Conservation (phyloP, 2,113 vertebrate genomes). For the Petaurus breviceps region DNA sequence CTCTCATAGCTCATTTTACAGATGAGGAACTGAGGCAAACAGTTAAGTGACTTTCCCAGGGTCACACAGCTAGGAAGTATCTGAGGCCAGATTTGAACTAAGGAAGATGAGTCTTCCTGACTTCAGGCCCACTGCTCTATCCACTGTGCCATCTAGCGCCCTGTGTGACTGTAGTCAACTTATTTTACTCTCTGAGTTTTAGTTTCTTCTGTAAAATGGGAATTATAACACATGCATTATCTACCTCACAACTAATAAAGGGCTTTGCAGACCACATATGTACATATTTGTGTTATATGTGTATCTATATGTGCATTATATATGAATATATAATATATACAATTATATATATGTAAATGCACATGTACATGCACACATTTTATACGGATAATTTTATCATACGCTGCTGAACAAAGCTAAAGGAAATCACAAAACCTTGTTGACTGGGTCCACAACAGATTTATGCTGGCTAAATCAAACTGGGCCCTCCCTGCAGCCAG, state of each 20-base stretch:
- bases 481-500: not conserved
- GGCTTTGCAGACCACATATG: not conserved
- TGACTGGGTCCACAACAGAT: not conserved
- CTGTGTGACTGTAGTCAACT: not conserved
- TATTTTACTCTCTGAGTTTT: not conserved
- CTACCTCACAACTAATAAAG: not conserved
- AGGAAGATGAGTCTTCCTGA: not conserved
- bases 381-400: not conserved
- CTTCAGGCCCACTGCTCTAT: not conserved
- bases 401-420: not conserved
- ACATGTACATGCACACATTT: not conserved
- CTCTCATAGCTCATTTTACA: too few species aligned
- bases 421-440: not conserved
- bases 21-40: not conserved
- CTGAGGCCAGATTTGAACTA: not conserved
- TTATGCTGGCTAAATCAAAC: not conserved
- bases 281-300: not conserved
- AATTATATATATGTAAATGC: not conserved
- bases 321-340: not conserved
- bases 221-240: not conserved
- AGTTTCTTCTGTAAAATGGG: not conserved
- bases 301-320: not conserved
- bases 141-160: not conserved
- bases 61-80: too few species aligned
- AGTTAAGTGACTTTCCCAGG: not conserved